These are phyloP conservation scores for Epicauta chinensis DNA, from an alignment of 1,140 invertebrate genomes.

Conservation along the genomic window DNA sequence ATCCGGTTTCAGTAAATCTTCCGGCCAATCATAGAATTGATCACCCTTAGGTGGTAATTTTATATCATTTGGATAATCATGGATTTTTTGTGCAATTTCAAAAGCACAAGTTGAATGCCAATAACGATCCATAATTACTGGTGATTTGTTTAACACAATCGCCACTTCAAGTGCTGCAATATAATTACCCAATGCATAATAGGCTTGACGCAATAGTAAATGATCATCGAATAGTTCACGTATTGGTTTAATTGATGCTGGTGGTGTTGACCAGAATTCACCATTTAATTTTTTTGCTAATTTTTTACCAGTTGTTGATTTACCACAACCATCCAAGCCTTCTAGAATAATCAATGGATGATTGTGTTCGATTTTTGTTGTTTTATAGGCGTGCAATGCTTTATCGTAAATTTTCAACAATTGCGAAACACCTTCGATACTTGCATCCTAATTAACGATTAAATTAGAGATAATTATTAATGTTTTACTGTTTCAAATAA, in stretches of 20 bases:
- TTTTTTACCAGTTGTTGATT: slow-evolving; percentile 27
- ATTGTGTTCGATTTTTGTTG: slow-evolving; percentile 3
- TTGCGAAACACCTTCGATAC: slow-evolving; percentile 12
- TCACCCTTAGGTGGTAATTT: slow-evolving; percentile 25
- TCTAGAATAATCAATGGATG: slow-evolving; percentile 33
- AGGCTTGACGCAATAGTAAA: slow-evolving; percentile 30
- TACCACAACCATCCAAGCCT: slow-evolving; percentile 40
- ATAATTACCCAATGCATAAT: slow-evolving; percentile 40
- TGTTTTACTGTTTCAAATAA: too few relatives aligned
- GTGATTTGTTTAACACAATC: slow-evolving; percentile 21
- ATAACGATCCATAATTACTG: slow-evolving; percentile 40
- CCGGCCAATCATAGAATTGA: slow-evolving; percentile 38
- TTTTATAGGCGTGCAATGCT: slow-evolving; percentile 16
- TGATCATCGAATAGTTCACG: slow-evolving; percentile 32
- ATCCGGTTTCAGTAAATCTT: slow-evolving; percentile 40
- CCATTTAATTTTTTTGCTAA: slow-evolving; percentile 29
- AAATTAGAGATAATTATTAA: neutral
- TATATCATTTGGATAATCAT: slow-evolving; percentile 12
- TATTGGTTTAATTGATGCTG: slow-evolving; percentile 24
- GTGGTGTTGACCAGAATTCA: slow-evolving; percentile 30
- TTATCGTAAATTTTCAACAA: slow-evolving; percentile 22
- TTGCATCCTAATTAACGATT: slow-evolving; percentile 16
- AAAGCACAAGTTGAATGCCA: slow-evolving; percentile 44
- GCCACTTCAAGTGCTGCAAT: slow-evolving; percentile 36
- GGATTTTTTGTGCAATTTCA: slow-evolving; percentile 35